phyloP scores from a whole-genome alignment of 2,888 invertebrate genomes.

The Volucella zonaria region DNA sequence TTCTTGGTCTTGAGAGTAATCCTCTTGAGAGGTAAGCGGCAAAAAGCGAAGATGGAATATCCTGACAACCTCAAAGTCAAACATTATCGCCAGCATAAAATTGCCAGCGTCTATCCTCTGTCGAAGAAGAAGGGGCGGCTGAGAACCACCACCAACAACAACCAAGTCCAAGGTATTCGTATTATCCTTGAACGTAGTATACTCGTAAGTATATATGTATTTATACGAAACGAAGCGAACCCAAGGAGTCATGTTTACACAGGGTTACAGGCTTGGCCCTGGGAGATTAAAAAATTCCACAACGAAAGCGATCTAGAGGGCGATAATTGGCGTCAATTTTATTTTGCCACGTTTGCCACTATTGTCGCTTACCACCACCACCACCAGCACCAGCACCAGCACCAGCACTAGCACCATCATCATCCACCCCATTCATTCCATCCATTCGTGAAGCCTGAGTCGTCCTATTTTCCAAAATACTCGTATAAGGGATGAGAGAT shows the following conservation, averaged over 20 bases:
- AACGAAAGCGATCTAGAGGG: constrained; percentile 68
- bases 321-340: constrained; percentile 78
- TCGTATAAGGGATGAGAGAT: constrained; percentile 54
- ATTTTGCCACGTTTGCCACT: constrained; percentile 72
- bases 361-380: constrained; percentile 36
- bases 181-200: background rate
- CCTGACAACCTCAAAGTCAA: constrained; percentile 67
- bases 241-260: constrained; percentile 55
- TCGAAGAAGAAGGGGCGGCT: background rate
- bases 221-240: background rate
- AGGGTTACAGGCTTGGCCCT: constrained; percentile 53
- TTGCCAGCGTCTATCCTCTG: background rate
- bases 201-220: constrained; percentile 18
- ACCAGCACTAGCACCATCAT: background rate
- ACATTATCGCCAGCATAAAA: constrained; percentile 44
- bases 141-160: background rate
- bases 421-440: constrained; percentile 10
- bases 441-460: background rate
- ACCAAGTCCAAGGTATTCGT: constrained; percentile 17
- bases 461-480: constrained; percentile 34
- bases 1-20: constrained; percentile 59
- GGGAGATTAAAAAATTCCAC: constrained; percentile 74
- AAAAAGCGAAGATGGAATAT: constrained; percentile 20
- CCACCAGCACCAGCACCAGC: background rate
- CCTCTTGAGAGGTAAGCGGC: constrained; percentile 21